Percentiles rank a stretch among this genome's conserved stretches.
Evolutionary conservation across 1,140 invertebrate genomes (phyloP).

Genomic region (Parasteatoda tepidariorum): DNA sequence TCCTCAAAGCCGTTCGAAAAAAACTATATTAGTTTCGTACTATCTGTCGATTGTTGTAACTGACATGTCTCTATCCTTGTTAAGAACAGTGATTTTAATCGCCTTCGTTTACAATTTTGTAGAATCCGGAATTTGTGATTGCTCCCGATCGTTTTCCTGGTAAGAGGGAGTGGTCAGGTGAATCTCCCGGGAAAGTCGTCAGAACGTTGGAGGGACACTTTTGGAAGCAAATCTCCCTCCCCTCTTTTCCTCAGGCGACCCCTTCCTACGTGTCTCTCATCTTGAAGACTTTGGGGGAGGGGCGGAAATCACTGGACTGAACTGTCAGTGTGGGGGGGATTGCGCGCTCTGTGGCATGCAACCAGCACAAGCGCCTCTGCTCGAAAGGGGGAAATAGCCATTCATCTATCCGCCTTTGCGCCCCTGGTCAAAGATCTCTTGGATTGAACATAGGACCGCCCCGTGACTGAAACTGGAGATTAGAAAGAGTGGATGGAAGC

Average conservation of each 20-base stretch:
- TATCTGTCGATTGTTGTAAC: too few species aligned
- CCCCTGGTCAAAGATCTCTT: background rate
- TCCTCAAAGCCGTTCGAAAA: too few species aligned
- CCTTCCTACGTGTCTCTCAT: conserved; percentile 13
- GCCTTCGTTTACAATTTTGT: too few species aligned
- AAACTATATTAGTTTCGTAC: too few species aligned
- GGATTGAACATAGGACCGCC: too few species aligned
- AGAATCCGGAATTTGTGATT: conserved; percentile 36
- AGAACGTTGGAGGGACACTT: conserved; percentile 22
- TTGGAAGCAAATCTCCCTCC: background rate
- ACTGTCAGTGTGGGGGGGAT: background rate
- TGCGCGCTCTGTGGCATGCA: background rate
- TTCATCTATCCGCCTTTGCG: conserved; percentile 41
- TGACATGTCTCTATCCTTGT: too few species aligned
- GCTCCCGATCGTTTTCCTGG: background rate
- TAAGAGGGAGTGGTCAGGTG: conserved; percentile 37
- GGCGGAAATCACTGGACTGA: conserved; percentile 10
- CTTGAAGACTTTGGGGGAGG: background rate
- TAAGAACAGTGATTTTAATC: too few species aligned
- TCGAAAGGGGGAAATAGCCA: background rate
- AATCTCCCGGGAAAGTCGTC: conserved; percentile 25
- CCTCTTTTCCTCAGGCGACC: background rate
- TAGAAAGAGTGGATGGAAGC: too few species aligned
- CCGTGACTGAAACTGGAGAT: background rate
- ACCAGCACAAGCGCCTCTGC: background rate